Evolutionary conservation across 92 coral and sea anemone species (phyloP).

Genomic region (Hydrozoanthus gracilis): DNA sequence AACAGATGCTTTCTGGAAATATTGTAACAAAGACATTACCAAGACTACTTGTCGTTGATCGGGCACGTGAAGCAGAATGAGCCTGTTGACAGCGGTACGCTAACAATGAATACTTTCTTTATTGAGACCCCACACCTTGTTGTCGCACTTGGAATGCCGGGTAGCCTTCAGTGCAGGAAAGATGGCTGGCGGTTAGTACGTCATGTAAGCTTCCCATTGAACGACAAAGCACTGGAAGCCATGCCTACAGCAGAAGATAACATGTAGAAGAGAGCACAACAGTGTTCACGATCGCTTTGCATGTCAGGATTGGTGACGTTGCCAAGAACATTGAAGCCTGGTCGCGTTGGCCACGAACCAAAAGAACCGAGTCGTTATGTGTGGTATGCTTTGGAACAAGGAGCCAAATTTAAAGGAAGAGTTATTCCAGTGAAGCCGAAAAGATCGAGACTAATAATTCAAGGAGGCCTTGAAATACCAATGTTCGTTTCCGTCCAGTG

Average conservation of each 20-base stretch:
- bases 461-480: no score
- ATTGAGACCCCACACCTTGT: not conserved
- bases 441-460: conserved; percentile 53
- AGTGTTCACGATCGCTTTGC: conserved; percentile 37
- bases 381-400: conserved; percentile 38
- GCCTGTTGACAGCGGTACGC: conserved; percentile 23
- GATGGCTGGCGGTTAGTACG: no score
- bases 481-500: no score
- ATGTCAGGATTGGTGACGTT: conserved; percentile 50
- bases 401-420: conserved; percentile 56
- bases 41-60: conserved; percentile 35
- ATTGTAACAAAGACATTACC: conserved; percentile 34
- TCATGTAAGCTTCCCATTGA: conserved; percentile 51
- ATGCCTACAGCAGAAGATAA: conserved; percentile 14
- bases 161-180: no score
- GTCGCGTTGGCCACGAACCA: conserved; percentile 55
- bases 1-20: conserved; percentile 56
- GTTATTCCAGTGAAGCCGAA: conserved; percentile 50
- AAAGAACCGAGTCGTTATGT: conserved; percentile 54
- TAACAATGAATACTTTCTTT: conserved; percentile 10
- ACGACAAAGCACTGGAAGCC: conserved; percentile 40
- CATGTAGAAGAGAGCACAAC: no score
- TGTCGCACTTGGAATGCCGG: not conserved
- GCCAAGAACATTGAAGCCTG: conserved; percentile 30
- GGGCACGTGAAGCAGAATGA: conserved; percentile 48